phyloP scores from a whole-genome alignment of 2,888 invertebrate genomes.

The Sminthurides aquaticus region DNA sequence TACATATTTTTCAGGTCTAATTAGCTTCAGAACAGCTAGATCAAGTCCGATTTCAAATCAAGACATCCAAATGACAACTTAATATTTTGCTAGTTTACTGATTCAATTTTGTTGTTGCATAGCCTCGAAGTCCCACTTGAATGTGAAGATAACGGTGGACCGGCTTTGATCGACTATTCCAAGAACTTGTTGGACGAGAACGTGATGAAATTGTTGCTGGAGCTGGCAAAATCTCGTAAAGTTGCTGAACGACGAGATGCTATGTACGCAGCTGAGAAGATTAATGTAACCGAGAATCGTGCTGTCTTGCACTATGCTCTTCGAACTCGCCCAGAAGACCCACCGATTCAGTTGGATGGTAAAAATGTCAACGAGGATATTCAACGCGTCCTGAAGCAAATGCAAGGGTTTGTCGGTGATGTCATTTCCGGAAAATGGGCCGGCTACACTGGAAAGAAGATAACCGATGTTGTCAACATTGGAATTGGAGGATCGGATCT shows the following conservation, averaged over 20 bases:
- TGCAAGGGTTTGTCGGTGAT: constrained; percentile 82
- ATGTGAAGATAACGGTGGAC: constrained; percentile 66
- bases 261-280: constrained; percentile 88
- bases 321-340: constrained; percentile 67
- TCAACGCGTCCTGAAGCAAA: constrained; percentile 81
- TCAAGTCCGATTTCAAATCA: constrained; percentile 38
- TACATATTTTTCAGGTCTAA: background rate
- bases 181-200: constrained; percentile 85
- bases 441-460: constrained; percentile 81
- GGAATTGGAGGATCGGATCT: constrained; percentile 99
- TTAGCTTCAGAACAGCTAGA: too few species aligned
- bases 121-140: constrained; percentile 32
- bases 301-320: constrained; percentile 93
- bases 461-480: constrained; percentile 96
- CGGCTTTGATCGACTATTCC: constrained; percentile 89
- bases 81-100: background rate
- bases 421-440: constrained; percentile 55
- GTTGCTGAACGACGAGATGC: constrained; percentile 78
- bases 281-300: constrained; percentile 94
- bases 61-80: too few species aligned
- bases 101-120: constrained; percentile 11
- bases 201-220: constrained; percentile 64
- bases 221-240: constrained; percentile 61
- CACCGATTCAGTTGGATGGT: constrained; percentile 71
- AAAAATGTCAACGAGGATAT: constrained; percentile 90